Base-by-base conservation (phyloP, 2,888 invertebrate species). In the Aleiodes leptofemur region DNA sequence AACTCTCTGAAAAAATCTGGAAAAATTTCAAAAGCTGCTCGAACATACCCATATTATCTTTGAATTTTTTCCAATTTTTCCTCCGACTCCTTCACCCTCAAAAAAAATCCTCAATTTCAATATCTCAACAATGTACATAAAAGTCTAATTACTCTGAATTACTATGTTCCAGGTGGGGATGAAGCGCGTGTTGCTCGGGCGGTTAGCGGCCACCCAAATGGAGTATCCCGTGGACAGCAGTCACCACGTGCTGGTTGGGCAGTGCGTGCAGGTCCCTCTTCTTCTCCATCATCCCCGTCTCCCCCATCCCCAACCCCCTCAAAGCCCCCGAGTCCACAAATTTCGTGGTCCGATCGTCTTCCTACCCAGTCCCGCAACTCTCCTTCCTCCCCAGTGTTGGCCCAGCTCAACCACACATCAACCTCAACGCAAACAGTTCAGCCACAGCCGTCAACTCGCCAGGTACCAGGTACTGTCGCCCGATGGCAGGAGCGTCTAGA, bases 181-280 rank as follows among this genome's bases (percentile, higher is more conserved):
- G 89, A 89, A 89, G 88, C 87, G 86, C 87, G 88, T 84, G 86
- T 87, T 86, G 87, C 89, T 86, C 88, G 89, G 87, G 85, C 86
- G 86, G 88, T 87, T 88, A 89, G 88, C 88, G 87, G 88, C 86
- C 88, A 88, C 87, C 85, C 89, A 88, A 86, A 88, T 88, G 89
- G 88, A 88, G 88, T 9, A 86, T 83, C 87, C 84, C 85, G 88
- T 86, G 86, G 84, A 84, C 82, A 84, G 86, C 86, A 86, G 85
- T 86, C 88, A 85, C 86, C 88, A 86, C 87, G 88, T 82, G 87
- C 87, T 86, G 87, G 87, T 84, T 86, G 87, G 87, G 82, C 86
- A 86, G 88, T 86, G 85, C 87, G 85, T 74, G 51, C 81, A 77
- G 38, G 77, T 74, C 64, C 78, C 77, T 72, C 77, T 77, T 69